A percentile compares a stretch with the other conserved stretches of the same genome.
phyloP scores from a whole-genome alignment of 1,140 invertebrate genomes.

The Bombus breviceps region DNA sequence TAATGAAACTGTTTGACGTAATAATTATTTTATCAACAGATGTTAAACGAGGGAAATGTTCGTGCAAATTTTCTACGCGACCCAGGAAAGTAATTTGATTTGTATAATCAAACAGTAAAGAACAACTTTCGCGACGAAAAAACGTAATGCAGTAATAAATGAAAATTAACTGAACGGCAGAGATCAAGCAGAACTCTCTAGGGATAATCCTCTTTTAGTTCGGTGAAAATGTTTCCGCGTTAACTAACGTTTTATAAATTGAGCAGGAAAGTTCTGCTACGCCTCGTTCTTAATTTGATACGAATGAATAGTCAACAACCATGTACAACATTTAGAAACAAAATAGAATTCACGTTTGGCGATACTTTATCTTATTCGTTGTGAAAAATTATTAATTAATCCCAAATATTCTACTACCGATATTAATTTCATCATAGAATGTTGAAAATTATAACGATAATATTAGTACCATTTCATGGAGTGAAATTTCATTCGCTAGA shows the following conservation, averaged over 20 bases:
- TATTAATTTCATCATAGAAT: not conserved
- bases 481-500: no score
- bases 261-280: not conserved
- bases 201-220: conserved; percentile 4
- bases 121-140: not conserved
- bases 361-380: not conserved
- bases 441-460: not conserved
- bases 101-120: not conserved
- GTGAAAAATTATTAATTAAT: not conserved
- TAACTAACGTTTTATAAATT: conserved; percentile 40
- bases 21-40: not conserved
- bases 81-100: not conserved
- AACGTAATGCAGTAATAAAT: conserved; percentile 1
- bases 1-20: not conserved
- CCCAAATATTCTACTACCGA: no score
- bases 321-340: no score
- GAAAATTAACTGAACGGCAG: conserved; percentile 9
- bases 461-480: not conserved
- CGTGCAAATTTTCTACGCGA: not conserved
- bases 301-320: not conserved
- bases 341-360: not conserved
- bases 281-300: not conserved
- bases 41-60: not conserved
- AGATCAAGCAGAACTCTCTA: conserved; percentile 21
- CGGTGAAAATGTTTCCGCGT: not conserved